Conservation (phyloP, 2,113 vertebrate genomes). For the Steatornis caripensis region DNA sequence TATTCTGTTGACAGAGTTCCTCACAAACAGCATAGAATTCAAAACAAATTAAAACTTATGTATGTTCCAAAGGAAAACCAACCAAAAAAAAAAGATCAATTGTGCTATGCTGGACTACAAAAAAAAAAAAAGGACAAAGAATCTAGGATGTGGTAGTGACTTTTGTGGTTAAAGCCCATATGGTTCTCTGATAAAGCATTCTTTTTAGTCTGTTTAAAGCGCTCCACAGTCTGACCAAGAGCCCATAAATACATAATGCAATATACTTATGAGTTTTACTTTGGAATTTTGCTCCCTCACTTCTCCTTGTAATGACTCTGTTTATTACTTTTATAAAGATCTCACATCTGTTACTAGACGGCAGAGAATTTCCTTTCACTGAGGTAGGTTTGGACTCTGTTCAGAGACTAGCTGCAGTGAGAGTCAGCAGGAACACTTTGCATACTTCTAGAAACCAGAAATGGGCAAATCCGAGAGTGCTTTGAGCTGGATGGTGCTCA, state of each 20-base stretch:
- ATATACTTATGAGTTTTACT: background rate
- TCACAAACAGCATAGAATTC: background rate
- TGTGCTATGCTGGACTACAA: background rate
- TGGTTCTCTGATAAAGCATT: background rate
- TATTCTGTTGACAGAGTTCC: background rate
- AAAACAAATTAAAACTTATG: background rate
- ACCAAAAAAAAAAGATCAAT: background rate
- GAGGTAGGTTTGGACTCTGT: background rate
- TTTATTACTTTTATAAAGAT: background rate
- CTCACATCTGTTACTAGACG: constrained; percentile 31
- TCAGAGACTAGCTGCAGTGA: background rate
- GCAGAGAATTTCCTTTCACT: background rate
- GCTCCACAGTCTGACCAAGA: background rate
- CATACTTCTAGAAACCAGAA: background rate
- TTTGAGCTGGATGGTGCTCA: background rate
- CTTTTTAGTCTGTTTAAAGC: background rate
- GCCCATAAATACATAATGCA: constrained; percentile 30
- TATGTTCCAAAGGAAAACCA: background rate
- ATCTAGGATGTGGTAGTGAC: background rate
- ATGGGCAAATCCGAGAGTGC: background rate
- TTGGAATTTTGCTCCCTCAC: background rate
- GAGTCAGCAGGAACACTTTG: background rate
- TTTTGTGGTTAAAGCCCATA: background rate
- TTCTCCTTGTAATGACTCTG: background rate
- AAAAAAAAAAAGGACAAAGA: background rate